Conservation (phyloP, 2,113 vertebrate genomes). For the Nanorana parkeri region DNA sequence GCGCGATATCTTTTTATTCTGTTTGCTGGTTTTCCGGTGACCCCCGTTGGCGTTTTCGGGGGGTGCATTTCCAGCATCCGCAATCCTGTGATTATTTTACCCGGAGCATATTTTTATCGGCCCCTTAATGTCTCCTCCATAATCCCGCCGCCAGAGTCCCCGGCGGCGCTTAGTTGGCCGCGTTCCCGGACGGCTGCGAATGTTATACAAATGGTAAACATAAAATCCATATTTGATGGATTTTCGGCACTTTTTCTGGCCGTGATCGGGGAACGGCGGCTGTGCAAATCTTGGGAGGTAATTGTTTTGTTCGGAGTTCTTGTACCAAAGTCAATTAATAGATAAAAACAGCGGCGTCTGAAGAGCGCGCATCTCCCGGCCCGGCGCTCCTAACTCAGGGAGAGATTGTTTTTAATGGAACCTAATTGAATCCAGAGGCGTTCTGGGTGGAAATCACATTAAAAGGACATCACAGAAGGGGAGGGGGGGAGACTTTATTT, state of each 20-base stretch:
- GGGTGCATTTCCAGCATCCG: not conserved
- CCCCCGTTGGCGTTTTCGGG: no score
- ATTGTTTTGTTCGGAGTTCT: not conserved
- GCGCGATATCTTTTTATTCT: no score
- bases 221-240: conserved; percentile 21
- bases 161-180: not conserved
- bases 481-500: no score
- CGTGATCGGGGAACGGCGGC: not conserved
- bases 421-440: not conserved
- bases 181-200: not conserved
- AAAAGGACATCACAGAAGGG: not conserved
- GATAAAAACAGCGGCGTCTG: not conserved
- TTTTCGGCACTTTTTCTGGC: not conserved
- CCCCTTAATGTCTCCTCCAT: not conserved
- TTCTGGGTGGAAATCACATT: not conserved
- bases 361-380: not conserved
- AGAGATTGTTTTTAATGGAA: not conserved
- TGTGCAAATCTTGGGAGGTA: not conserved
- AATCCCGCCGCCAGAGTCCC: not conserved
- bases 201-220: not conserved
- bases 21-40: no score
- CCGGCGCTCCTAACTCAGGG: not conserved
- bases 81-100: not conserved
- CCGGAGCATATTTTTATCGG: not conserved
- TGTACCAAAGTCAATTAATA: not conserved